Conservation (phyloP, 2,888 invertebrate genomes). For the Rapana venosa region DNA sequence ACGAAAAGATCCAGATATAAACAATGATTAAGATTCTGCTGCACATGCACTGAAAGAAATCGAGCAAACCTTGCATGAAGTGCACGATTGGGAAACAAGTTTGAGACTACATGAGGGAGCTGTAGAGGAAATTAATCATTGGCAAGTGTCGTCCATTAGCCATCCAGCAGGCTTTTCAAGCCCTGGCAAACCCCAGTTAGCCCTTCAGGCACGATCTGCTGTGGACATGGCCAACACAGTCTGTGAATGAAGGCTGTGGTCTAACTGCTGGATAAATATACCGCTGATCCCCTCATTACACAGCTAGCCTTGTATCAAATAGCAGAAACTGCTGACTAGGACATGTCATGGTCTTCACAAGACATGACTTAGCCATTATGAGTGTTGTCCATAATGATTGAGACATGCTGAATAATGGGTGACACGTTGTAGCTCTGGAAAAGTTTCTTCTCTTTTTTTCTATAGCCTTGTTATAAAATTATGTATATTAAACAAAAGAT, state of each 20-base stretch:
- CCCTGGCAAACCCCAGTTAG: not conserved
- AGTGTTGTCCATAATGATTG: not conserved
- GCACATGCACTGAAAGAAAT: too few relatives aligned
- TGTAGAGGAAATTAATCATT: constrained; percentile 4
- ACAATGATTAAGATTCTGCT: too few relatives aligned
- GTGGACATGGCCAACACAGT: constrained; percentile 21
- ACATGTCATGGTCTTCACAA: not conserved
- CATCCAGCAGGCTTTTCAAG: not conserved
- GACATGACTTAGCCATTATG: constrained; percentile 2
- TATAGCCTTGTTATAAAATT: too few relatives aligned
- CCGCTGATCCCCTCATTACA: not conserved
- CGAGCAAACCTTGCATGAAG: too few relatives aligned
- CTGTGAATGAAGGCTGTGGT: not conserved
- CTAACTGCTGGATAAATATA: not conserved
- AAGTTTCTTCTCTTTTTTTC: too few relatives aligned
- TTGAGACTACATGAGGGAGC: not conserved
- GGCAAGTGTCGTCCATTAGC: constrained; percentile 14
- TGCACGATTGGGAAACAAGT: not conserved
- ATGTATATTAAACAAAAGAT: too few relatives aligned
- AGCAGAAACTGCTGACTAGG: not conserved
- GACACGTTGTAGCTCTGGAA: too few relatives aligned
- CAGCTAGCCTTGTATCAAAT: not conserved
- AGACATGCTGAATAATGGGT: too few relatives aligned
- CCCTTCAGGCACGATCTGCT: not conserved
- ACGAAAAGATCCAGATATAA: too few relatives aligned